Percentiles rank a stretch among this genome's conserved stretches.
phyloP scores from a whole-genome alignment of 2,113 vertebrate species.

The Tympanuchus pallidicinctus region DNA sequence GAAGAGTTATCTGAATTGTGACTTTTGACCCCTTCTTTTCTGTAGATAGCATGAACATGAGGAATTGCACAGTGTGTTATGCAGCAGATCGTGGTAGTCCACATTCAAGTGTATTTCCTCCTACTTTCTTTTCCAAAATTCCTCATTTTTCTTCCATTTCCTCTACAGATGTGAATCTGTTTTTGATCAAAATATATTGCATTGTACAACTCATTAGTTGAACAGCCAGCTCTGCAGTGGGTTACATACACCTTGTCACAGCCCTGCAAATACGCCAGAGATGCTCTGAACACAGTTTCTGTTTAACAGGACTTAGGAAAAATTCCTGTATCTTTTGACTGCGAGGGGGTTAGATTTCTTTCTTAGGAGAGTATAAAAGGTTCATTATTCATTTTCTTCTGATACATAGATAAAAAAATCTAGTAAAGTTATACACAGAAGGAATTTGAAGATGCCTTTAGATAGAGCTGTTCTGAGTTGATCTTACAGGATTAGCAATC shows the following conservation, averaged over 20 bases:
- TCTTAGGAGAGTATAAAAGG: background rate
- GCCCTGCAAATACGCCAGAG: background rate
- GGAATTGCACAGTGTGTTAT: background rate
- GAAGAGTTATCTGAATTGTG: background rate
- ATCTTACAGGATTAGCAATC: background rate
- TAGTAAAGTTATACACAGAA: background rate
- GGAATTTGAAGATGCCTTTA: background rate
- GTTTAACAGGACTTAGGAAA: background rate
- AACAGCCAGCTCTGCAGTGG: rapidly evolving
- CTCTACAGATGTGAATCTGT: background rate
- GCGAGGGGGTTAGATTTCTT: background rate
- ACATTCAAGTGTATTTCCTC: background rate
- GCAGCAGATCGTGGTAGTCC: background rate
- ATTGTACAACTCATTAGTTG: background rate
- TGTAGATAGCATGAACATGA: background rate
- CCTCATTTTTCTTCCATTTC: background rate
- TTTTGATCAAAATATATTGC: background rate
- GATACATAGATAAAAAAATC: background rate
- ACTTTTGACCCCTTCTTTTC: background rate
- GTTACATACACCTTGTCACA: background rate
- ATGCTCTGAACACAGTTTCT: background rate
- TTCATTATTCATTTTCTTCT: background rate
- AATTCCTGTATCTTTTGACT: background rate
- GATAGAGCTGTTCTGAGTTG: background rate
- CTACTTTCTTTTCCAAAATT: background rate